A percentile compares a stretch with the other conserved stretches of the same genome.
Evolutionary conservation across 2,888 invertebrate species (phyloP).

Genomic region (Latrodectus elegans): DNA sequence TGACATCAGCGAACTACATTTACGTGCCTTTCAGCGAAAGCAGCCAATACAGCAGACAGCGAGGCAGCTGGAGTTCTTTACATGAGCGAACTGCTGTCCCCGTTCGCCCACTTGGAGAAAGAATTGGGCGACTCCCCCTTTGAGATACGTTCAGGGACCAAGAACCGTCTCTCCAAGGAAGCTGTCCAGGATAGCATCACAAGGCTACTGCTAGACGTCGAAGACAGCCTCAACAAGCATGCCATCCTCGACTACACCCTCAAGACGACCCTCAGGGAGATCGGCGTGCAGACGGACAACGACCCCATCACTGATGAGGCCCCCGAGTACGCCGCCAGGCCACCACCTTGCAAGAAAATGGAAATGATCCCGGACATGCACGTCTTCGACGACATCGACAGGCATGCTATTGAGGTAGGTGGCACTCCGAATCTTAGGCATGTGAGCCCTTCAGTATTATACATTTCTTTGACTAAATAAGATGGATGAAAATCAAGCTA

Average conservation of each 20-base stretch:
- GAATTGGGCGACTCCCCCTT: conserved; percentile 56
- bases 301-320: conserved; percentile 73
- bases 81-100: conserved; percentile 67
- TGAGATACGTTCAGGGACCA: conserved; percentile 9
- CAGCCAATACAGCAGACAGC: conserved; percentile 71
- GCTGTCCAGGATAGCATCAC: conserved; percentile 68
- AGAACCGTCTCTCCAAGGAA: conserved; percentile 22
- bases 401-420: conserved; percentile 69
- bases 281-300: conserved; percentile 72
- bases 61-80: conserved; percentile 68
- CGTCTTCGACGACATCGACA: conserved; percentile 71
- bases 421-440: too few relatives aligned
- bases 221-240: conserved; percentile 62
- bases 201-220: conserved; percentile 70
- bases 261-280: conserved; percentile 68
- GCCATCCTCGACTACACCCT: conserved; percentile 43
- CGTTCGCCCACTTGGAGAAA: conserved; percentile 71
- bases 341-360: conserved; percentile 72
- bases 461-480: too few relatives aligned
- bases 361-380: conserved; percentile 71
- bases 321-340: conserved; percentile 73
- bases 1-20: too few relatives aligned
- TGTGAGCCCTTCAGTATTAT: too few relatives aligned
- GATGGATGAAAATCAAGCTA: too few relatives aligned
- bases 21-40: conserved; percentile 38